These are phyloP conservation scores for Enteromius trimaculatus DNA, from an alignment of 2,797 vertebrate genomes.

Conservation along the genomic window DNA sequence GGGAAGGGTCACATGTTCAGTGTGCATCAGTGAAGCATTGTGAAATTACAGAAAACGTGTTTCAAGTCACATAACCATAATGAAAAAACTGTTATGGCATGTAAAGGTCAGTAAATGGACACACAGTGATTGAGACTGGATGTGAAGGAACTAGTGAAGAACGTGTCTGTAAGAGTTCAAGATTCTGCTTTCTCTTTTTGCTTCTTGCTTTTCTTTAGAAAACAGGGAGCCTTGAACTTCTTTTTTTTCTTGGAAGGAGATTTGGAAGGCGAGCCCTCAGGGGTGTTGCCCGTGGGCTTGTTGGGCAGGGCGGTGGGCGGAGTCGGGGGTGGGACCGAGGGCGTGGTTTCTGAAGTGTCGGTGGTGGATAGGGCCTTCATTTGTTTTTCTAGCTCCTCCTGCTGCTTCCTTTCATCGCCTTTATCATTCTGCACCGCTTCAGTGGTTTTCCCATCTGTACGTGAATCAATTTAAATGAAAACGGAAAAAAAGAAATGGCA, in stretches of 20 bases:
- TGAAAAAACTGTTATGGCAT: conserved; percentile 58
- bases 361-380: conserved; percentile 84
- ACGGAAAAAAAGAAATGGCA: neutral
- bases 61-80: conserved; percentile 52
- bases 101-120: conserved; percentile 59
- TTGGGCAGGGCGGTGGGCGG: conserved; percentile 65
- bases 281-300: conserved; percentile 76
- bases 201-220: conserved; percentile 94
- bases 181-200: conserved; percentile 95
- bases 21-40: conserved; percentile 56
- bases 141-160: conserved; percentile 49
- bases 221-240: conserved; percentile 97
- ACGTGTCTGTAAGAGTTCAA: conserved; percentile 71
- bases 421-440: conserved; percentile 83
- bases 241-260: conserved; percentile 99
- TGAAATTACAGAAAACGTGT: conserved; percentile 36
- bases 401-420: conserved; percentile 83
- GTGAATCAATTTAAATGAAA: conserved; percentile 4
- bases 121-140: conserved; percentile 49
- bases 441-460: conserved; percentile 66
- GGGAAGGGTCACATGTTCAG: conserved; percentile 37
- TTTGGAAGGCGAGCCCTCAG: conserved; percentile 94
- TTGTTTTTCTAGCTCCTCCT: conserved; percentile 87
- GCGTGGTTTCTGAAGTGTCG: conserved; percentile 68
- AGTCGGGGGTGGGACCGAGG: conserved; percentile 67